Conservation (phyloP, 2,113 vertebrate genomes). For the Tinamus guttatus region DNA sequence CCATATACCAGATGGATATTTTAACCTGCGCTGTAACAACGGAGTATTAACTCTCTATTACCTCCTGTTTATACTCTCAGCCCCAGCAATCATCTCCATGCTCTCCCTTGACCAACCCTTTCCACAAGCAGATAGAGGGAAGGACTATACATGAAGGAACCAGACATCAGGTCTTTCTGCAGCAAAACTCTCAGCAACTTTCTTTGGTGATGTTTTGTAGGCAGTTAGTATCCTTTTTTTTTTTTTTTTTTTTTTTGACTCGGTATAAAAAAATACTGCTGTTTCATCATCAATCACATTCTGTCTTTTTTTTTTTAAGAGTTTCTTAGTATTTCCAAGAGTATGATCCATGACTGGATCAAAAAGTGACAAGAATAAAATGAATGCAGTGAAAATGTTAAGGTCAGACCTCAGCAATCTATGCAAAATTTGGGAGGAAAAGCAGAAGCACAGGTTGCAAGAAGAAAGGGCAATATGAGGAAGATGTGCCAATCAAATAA, state of each 20-base stretch:
- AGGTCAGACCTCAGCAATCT: background rate
- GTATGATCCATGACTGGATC: background rate
- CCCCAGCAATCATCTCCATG: background rate
- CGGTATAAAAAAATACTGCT: background rate
- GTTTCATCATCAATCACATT: background rate
- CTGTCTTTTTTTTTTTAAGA: background rate
- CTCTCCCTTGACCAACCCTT: background rate
- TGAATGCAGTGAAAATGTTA: background rate
- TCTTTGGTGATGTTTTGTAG: background rate
- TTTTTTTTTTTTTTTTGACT: background rate
- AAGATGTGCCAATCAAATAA: conserved; percentile 27
- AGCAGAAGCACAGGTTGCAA: background rate
- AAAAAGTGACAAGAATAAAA: background rate
- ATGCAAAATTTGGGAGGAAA: background rate
- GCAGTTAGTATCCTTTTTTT: background rate
- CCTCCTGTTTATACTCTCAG: background rate
- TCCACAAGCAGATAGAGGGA: background rate
- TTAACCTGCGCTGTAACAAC: background rate
- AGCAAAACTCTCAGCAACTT: background rate
- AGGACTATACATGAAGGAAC: background rate
- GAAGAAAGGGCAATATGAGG: background rate
- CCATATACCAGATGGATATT: background rate
- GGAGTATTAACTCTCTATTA: background rate
- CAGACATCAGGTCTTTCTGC: background rate
- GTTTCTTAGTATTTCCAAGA: background rate